These are phyloP conservation scores for Ameiurus melas DNA, from an alignment of 2,113 vertebrate genomes.

Conservation along the genomic window DNA sequence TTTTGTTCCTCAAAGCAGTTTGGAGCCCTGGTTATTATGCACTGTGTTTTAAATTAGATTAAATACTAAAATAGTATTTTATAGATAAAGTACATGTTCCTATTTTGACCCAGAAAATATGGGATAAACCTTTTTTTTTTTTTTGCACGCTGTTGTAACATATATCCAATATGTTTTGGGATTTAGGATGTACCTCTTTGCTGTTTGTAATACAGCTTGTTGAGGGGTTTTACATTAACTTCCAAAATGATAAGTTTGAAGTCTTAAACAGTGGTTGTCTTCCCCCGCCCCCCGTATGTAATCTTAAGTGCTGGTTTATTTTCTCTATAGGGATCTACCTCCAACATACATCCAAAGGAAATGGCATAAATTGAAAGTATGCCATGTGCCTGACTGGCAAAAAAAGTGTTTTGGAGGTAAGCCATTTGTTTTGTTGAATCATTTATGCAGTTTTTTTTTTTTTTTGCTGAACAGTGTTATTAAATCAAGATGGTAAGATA, in stretches of 20 bases:
- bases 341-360: constrained; percentile 59
- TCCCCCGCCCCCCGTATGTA: background rate
- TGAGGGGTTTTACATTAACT: background rate
- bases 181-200: background rate
- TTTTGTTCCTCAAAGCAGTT: background rate
- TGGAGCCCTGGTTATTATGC: background rate
- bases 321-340: constrained; percentile 58
- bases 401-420: constrained; percentile 61
- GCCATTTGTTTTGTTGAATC: constrained; percentile 20
- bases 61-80: background rate
- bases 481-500: background rate
- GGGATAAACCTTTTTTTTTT: too few relatives aligned
- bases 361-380: constrained; percentile 64
- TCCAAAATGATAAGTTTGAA: background rate
- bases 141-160: background rate
- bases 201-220: background rate
- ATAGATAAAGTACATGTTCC: background rate
- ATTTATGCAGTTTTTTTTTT: background rate
- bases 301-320: background rate
- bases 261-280: background rate
- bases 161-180: background rate
- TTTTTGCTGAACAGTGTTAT: too few relatives aligned
- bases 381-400: constrained; percentile 62
- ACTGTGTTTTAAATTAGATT: background rate
- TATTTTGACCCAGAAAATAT: background rate